These are phyloP conservation scores for Tringa solitaria DNA, from an alignment of 2,113 vertebrate genomes.

Conservation along the genomic window DNA sequence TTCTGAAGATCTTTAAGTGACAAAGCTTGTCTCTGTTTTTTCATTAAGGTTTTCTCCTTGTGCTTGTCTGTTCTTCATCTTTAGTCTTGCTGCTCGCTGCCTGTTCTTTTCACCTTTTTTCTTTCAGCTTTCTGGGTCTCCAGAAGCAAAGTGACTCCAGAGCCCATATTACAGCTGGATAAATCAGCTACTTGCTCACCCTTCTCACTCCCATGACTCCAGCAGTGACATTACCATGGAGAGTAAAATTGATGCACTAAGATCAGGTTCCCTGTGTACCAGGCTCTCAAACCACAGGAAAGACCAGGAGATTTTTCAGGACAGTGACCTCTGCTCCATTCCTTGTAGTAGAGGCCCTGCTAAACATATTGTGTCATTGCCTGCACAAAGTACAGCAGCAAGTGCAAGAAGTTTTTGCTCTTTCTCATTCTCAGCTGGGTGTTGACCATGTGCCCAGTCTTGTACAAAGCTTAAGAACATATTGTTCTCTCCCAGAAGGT, in stretches of 20 bases:
- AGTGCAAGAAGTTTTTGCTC: not conserved
- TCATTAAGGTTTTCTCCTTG: not conserved
- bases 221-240: not conserved
- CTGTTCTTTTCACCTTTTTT: not conserved
- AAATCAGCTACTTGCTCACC: not conserved
- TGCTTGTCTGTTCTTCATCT: not conserved
- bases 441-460: not conserved
- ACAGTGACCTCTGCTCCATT: not conserved
- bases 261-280: not conserved
- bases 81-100: not conserved
- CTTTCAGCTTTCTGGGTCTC: not conserved
- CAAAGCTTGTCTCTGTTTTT: not conserved
- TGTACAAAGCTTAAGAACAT: not conserved
- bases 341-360: not conserved
- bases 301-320: not conserved
- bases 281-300: not conserved
- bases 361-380: not conserved
- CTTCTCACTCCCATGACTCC: not conserved
- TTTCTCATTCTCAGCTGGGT: not conserved
- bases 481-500: not conserved
- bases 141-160: not conserved
- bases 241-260: not conserved
- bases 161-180: not conserved
- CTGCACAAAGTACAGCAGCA: not conserved
- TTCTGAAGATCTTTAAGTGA: not conserved